Base-by-base conservation (phyloP, 1,140 invertebrate genomes). In the Acromyrmex charruanus region DNA sequence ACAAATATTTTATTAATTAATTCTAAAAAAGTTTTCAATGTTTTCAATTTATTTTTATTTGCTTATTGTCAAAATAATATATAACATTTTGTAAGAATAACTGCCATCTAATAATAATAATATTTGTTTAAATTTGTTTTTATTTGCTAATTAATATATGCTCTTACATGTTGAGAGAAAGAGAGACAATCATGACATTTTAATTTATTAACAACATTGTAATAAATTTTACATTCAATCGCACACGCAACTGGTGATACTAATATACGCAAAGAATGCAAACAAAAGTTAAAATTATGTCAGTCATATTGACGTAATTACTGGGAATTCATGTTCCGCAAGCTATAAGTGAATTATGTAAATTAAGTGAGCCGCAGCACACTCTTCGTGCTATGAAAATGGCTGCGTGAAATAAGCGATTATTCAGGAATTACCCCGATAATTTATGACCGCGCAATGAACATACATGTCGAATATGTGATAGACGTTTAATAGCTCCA, bases 391-490 rank as follows among this genome's bases (percentile, higher is more conserved):
- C 69, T 74, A n/a, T 58, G 80, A 84, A 84, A 84, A 75, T 61
- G 69, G 80, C 69, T 14, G 80, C 80, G 80, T 84, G 80, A 75
- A 84, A 84, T 84, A 84, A 84, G 69, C 80, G 69, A 84, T 84
- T 84, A 84, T 84, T 84, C 80, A 84, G 69, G n/a, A 84, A 84
- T 84, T 84, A 84, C 55, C 69, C 39, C 55, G 80, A 75, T 75
- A 84, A 84, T 84, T 84, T 84, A 84, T 75, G 55, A n/a, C 66
- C 55, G 58, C 58, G 80, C 80, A 74, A 74, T 49, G 68, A 82
- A 49, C 80, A 74, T 61, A 72, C 69, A 61, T 74, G 55, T 84
- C 55, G 80, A 84, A 84, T 84, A 58, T 44, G 39, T 51, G 80
- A 84, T 61, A 55, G 55, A 74, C 69, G 28, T 84, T 84, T 74